Evolutionary conservation across 1,140 invertebrate species (phyloP).

Genomic region (Mycetomoellerius zeteki): DNA sequence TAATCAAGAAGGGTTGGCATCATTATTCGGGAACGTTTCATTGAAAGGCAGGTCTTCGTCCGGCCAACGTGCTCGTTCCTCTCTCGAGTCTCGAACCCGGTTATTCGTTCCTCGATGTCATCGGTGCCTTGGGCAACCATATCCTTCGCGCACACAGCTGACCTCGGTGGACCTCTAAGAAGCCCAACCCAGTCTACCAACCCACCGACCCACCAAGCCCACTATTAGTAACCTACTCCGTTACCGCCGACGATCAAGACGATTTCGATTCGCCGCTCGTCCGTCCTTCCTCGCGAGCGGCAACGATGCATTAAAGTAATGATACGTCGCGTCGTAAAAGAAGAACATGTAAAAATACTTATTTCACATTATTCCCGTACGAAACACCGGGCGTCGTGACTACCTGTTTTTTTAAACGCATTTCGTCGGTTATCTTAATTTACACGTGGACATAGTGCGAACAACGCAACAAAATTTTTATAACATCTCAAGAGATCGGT

Average conservation of each 20-base stretch:
- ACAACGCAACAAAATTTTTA: background rate
- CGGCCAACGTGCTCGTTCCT: slow-evolving; percentile 44
- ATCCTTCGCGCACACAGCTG: slow-evolving; percentile 81
- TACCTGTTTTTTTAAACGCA: slow-evolving; percentile 41
- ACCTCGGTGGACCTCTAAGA: slow-evolving; percentile 85
- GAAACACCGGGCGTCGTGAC: slow-evolving; percentile 21
- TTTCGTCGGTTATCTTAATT: slow-evolving; percentile 1
- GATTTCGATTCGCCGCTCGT: slow-evolving; percentile 76
- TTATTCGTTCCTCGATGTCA: slow-evolving; percentile 86
- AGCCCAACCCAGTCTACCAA: slow-evolving; percentile 83
- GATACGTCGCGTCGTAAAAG: slow-evolving; percentile 70
- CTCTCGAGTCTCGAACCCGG: slow-evolving; percentile 64
- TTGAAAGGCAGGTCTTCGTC: slow-evolving; percentile 67
- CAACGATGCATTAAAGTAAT: slow-evolving; percentile 78
- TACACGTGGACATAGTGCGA: background rate
- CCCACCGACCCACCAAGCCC: slow-evolving; percentile 82
- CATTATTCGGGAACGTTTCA: slow-evolving; percentile 72
- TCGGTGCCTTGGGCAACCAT: slow-evolving; percentile 84
- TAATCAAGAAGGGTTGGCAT: slow-evolving; percentile 59
- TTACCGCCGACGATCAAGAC: slow-evolving; percentile 76
- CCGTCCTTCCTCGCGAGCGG: slow-evolving; percentile 70
- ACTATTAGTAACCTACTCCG: slow-evolving; percentile 80
- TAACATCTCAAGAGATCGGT: background rate
- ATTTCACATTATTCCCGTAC: slow-evolving; percentile 65
- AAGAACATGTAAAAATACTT: slow-evolving; percentile 70